Conservation (phyloP, 2,797 vertebrate genomes). For the Spinibarbus caldwelli region DNA sequence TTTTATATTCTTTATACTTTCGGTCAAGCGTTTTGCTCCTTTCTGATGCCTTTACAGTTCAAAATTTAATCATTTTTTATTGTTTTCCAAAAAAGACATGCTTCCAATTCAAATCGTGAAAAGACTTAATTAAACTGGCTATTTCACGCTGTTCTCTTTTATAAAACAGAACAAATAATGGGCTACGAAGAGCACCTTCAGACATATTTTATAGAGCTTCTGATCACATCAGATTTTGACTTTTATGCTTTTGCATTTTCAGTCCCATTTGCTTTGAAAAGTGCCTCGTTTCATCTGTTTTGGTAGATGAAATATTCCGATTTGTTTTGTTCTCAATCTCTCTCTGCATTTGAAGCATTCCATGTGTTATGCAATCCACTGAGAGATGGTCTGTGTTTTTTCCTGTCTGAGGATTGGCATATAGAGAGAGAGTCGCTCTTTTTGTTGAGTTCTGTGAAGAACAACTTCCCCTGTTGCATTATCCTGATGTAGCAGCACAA, state of each 20-base stretch:
- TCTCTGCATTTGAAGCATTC: not conserved
- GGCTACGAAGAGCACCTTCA: not conserved
- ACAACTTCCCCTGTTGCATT: conserved; percentile 5
- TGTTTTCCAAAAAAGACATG: not conserved
- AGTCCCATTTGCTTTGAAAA: not conserved
- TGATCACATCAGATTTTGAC: not conserved
- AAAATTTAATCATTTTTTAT: conserved; percentile 8
- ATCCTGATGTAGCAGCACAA: not conserved
- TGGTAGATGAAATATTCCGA: conserved; percentile 8
- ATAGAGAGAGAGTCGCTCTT: not conserved
- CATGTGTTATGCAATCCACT: conserved; percentile 16
- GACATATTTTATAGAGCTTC: not conserved
- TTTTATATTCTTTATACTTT: conserved; percentile 26
- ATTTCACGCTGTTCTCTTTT: not conserved
- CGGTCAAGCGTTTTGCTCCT: conserved; percentile 33
- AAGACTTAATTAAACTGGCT: not conserved
- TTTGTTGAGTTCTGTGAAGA: conserved; percentile 5
- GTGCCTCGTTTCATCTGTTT: not conserved
- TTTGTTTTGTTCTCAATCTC: not conserved
- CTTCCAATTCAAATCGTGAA: not conserved
- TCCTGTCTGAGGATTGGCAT: not conserved
- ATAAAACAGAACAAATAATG: not conserved
- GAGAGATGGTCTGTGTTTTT: conserved; percentile 2
- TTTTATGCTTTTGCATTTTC: not conserved
- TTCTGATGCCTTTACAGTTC: conserved; percentile 18